Conservation (phyloP, 1,140 invertebrate genomes). For the Leguminivora glycinivorella region DNA sequence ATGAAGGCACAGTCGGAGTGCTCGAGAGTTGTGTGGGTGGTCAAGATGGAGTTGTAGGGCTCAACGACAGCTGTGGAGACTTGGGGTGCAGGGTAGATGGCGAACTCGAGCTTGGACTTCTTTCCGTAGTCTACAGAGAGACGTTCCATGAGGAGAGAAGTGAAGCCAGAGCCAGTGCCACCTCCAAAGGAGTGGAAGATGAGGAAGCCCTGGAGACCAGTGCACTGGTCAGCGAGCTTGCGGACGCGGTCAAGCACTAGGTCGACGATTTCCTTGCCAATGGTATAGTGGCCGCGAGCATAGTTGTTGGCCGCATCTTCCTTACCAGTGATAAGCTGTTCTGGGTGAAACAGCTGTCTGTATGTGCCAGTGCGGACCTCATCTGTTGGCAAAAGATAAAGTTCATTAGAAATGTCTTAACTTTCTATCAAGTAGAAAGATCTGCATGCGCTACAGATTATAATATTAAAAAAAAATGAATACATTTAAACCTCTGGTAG, state of each 20-base stretch:
- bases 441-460: too few relatives aligned
- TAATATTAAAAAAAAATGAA: too few relatives aligned
- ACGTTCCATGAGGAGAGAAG: conserved; percentile 92
- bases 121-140: conserved; percentile 93
- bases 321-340: conserved; percentile 91
- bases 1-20: conserved; percentile 94
- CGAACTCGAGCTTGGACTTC: too few relatives aligned
- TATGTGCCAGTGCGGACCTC: conserved; percentile 91
- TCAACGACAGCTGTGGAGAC: conserved; percentile 94
- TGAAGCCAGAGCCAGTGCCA: conserved; percentile 94
- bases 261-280: too few relatives aligned
- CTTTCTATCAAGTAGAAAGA: too few relatives aligned
- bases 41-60: conserved; percentile 93
- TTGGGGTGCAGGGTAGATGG: too few relatives aligned
- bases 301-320: conserved; percentile 96
- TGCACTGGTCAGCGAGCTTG: too few relatives aligned
- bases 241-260: too few relatives aligned
- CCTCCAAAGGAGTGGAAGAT: conserved; percentile 96
- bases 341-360: conserved; percentile 91
- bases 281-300: conserved; percentile 93
- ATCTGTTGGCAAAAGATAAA: conserved; percentile 63
- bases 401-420: conserved; percentile 26
- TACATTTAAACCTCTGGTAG: too few relatives aligned
- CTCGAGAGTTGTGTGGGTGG: conserved; percentile 91
- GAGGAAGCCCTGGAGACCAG: conserved; percentile 92